Conservation (phyloP, 2,888 invertebrate species). For the Cyrtodaria siliqua region DNA sequence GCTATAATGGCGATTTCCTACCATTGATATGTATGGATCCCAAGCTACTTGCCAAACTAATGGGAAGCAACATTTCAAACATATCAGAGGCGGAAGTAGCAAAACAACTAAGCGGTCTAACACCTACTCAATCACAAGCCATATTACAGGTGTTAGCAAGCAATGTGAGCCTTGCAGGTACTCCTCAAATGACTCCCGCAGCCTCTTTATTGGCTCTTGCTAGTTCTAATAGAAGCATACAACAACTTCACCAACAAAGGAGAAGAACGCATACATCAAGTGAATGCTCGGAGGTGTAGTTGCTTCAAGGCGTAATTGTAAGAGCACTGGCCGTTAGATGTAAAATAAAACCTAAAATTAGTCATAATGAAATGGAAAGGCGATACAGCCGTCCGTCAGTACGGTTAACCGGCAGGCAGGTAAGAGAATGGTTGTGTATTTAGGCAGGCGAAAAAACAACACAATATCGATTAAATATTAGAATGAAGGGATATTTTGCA, state of each 20-base stretch:
- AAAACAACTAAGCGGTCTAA: conserved; percentile 34
- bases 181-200: no score
- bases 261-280: conserved; percentile 35
- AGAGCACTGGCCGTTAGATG: no score
- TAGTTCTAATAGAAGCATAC: conserved; percentile 49
- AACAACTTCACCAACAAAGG: conserved; percentile 11
- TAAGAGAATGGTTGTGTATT: no score
- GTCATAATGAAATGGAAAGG: no score
- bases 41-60: conserved; percentile 60
- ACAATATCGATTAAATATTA: no score
- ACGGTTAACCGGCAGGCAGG: no score
- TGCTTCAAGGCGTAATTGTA: no score
- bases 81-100: conserved; percentile 43
- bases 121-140: conserved; percentile 42
- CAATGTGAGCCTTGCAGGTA: conserved; percentile 26
- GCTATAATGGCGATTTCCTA: conserved; percentile 52
- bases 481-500: no score
- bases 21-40: conserved; percentile 53
- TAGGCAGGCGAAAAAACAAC: no score
- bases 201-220: no score
- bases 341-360: no score
- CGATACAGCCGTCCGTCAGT: no score
- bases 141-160: conserved; percentile 41
- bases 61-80: conserved; percentile 64
- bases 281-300: conserved; percentile 57